These are phyloP conservation scores for Watsonalla cultraria DNA, from an alignment of 2,888 invertebrate genomes.

Conservation along the genomic window DNA sequence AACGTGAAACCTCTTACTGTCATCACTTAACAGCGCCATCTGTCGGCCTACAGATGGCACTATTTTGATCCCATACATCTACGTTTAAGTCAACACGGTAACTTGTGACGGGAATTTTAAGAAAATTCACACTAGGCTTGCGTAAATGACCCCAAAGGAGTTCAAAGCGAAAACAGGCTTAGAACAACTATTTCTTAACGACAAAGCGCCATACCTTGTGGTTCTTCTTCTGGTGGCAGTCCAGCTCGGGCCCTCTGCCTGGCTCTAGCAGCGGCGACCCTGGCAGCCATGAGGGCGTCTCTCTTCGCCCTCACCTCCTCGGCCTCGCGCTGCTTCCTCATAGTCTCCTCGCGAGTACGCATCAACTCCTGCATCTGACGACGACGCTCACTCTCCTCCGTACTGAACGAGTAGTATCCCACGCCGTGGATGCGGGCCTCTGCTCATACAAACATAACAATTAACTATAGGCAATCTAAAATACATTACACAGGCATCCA, in stretches of 20 bases:
- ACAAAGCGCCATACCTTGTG: conserved; percentile 34
- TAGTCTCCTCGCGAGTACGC: conserved; percentile 84
- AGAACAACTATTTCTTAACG: too few species aligned
- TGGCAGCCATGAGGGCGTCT: conserved; percentile 82
- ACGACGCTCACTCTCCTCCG: conserved; percentile 87
- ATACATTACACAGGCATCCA: neutral
- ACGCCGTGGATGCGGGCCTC: conserved; percentile 96
- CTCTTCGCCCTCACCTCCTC: conserved; percentile 80
- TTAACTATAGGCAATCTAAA: neutral
- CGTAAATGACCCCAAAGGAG: too few species aligned
- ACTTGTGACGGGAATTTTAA: too few species aligned
- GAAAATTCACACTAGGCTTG: too few species aligned
- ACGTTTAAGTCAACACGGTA: too few species aligned
- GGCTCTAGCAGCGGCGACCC: conserved; percentile 85
- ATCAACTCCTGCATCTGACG: conserved; percentile 89
- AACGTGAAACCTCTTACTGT: too few species aligned
- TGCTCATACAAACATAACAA: conserved; percentile 29
- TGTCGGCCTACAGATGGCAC: too few species aligned
- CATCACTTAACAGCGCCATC: too few species aligned
- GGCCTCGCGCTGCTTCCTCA: conserved; percentile 81
- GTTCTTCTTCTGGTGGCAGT: conserved; percentile 81
- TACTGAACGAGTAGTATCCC: conserved; percentile 94
- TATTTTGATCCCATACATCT: too few species aligned
- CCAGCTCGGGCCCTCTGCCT: conserved; percentile 86
- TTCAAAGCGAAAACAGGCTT: too few species aligned